Evolutionary conservation across 2,797 vertebrate genomes (phyloP).

Genomic region (Thalassophryne amazonica): DNA sequence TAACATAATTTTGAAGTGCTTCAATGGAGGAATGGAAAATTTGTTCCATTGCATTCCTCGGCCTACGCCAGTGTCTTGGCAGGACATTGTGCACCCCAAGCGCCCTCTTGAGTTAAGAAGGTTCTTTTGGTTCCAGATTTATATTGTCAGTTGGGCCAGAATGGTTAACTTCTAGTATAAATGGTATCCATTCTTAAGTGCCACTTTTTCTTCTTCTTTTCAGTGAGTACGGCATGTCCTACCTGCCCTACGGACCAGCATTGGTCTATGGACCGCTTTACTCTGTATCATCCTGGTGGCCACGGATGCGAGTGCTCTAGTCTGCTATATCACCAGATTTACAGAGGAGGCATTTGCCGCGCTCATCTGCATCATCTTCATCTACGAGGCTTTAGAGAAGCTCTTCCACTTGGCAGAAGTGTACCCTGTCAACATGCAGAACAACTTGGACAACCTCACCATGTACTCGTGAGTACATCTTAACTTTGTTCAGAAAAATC

Average conservation of each 20-base stretch:
- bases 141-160: neutral
- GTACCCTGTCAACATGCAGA: slow-evolving; percentile 90
- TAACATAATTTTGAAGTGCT: too few relatives aligned
- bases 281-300: slow-evolving; percentile 91
- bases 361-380: slow-evolving; percentile 97
- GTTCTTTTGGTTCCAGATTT: too few relatives aligned
- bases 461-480: slow-evolving; percentile 88
- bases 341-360: slow-evolving; percentile 96
- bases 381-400: slow-evolving; percentile 95
- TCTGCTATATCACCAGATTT: slow-evolving; percentile 96
- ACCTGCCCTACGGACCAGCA: slow-evolving; percentile 93
- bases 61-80: too few relatives aligned
- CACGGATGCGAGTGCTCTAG: slow-evolving; percentile 93
- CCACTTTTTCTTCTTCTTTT: slow-evolving; percentile 43
- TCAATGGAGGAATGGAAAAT: too few relatives aligned
- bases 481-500: too few relatives aligned
- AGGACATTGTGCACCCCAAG: too few relatives aligned
- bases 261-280: slow-evolving; percentile 94
- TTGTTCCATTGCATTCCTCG: too few relatives aligned
- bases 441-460: slow-evolving; percentile 86
- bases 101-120: too few relatives aligned
- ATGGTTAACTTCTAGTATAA: neutral
- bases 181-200: neutral
- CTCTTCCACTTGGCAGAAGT: slow-evolving; percentile 89
- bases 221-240: slow-evolving; percentile 89